These are phyloP conservation scores for Phoebastria nigripes DNA, from an alignment of 2,797 vertebrate species.

Conservation along the genomic window DNA sequence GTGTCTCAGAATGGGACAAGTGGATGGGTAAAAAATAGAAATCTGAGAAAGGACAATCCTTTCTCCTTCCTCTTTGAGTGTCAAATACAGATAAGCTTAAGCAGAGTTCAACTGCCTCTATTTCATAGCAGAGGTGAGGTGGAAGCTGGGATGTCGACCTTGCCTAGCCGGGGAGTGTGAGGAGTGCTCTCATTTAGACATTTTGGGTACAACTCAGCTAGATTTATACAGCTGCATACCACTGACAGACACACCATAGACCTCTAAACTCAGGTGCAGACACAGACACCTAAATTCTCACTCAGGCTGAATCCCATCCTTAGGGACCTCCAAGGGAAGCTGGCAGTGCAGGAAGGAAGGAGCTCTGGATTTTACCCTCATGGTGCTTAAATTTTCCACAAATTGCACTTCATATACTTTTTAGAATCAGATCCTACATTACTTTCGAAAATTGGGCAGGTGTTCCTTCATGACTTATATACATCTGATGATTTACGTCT, in stretches of 20 bases:
- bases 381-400: not conserved
- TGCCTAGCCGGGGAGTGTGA: rapidly evolving
- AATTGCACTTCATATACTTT: not conserved
- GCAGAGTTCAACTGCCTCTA: not conserved
- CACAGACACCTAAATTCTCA: not conserved
- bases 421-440: not conserved
- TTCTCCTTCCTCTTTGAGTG: not conserved
- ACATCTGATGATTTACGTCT: not conserved
- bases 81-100: not conserved
- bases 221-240: not conserved
- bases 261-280: not conserved
- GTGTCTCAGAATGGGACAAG: not conserved
- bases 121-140: not conserved
- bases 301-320: not conserved
- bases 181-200: not conserved
- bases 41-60: not conserved
- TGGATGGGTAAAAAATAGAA: not conserved
- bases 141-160: not conserved
- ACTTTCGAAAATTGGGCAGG: not conserved
- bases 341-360: not conserved
- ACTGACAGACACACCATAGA: not conserved
- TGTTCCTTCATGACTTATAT: not conserved
- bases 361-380: not conserved
- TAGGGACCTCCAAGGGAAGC: not conserved
- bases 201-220: not conserved